A percentile compares a stretch with the other conserved stretches of the same genome.
Conservation (phyloP, 2,797 vertebrate species). For the Echeneis naucrates region DNA sequence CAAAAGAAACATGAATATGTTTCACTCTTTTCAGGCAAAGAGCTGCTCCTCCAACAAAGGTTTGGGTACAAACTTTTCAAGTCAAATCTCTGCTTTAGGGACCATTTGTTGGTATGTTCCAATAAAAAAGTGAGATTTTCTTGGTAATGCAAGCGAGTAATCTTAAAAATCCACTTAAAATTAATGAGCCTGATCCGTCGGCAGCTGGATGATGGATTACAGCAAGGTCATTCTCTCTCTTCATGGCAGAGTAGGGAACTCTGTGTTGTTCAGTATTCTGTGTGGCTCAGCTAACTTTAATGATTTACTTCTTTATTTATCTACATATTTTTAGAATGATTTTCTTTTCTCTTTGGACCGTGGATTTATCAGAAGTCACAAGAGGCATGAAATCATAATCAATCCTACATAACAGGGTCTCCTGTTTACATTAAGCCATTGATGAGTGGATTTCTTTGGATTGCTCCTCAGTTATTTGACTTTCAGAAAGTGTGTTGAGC, state of each 20-base stretch:
- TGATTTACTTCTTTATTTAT: not conserved
- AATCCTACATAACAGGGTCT: not conserved
- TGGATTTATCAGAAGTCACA: not conserved
- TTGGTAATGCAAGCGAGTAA: not conserved
- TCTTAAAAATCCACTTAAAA: constrained; percentile 17
- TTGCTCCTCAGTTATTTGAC: constrained; percentile 27
- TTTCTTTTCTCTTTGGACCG: not conserved
- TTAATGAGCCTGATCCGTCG: constrained; percentile 35
- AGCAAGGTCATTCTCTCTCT: constrained; percentile 12
- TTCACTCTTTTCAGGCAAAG: constrained; percentile 7
- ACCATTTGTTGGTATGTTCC: not conserved
- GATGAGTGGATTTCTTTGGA: constrained; percentile 13
- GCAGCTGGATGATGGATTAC: constrained; percentile 54
- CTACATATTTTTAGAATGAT: not conserved
- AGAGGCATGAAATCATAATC: constrained; percentile 4
- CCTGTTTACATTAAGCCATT: not conserved
- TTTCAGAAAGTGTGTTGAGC: constrained; percentile 5
- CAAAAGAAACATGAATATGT: constrained; percentile 15
- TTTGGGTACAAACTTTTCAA: constrained; percentile 12
- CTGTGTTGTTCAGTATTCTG: not conserved
- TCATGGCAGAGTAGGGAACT: not conserved
- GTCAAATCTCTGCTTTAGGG: not conserved
- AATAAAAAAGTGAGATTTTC: constrained; percentile 1
- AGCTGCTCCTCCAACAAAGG: not conserved
- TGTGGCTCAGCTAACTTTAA: constrained; percentile 8